Evolutionary conservation across 2,113 vertebrate genomes (phyloP), one percentile per base, ranked within the genome.

Genomic region (Nothoprocta pentlandii): DNA sequence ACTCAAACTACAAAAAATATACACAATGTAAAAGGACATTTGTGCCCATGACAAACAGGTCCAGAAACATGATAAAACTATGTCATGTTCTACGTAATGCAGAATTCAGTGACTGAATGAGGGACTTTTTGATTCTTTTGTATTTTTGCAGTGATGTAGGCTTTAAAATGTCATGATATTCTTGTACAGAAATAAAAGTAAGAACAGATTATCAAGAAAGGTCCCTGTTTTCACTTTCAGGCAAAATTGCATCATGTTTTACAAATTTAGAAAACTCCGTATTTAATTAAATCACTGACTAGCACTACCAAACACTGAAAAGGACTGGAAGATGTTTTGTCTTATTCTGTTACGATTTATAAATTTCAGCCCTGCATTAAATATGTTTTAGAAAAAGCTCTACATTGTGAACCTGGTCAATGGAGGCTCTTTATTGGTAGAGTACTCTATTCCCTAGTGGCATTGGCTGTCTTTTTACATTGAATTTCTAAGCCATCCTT

Each of bases 381-480:
- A 82, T 67, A 66, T 16, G 36, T 86, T 93, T 92, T 90, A 12
- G 23, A 91, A 90, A 96, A 41, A 78, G 39, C 74, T 87, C 81
- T 93, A 80, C n/a, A 84, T 79, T 94, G 83, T 95, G 67, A 95
- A 76, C 7, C 19, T 90, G 46, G 64, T 85, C 87, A 93, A 36
- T 49, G 47, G 42, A 96, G 44, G 56, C 75, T 70, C 79, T 42
- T 83, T 56, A 76, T 46, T 53, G 66, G 92, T 42, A 92, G 89
- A 92, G 88, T 59, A 96, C 67, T 83, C 36, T 85, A 69, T 96
- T 97, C 94, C 96, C 96, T 95, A 85, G 82, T 97, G 96, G 96
- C 97, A 92, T 87, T 93, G 75, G 64, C 64, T 93, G 85, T n/a
- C 61, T 96, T 95, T 96, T 94, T 70, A 92, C n/a, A 47, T 76